Percentiles rank a stretch among this genome's conserved stretches.
Evolutionary conservation across 2,113 vertebrate species (phyloP).

Genomic region (Pseudorhombus dupliciocellatus): DNA sequence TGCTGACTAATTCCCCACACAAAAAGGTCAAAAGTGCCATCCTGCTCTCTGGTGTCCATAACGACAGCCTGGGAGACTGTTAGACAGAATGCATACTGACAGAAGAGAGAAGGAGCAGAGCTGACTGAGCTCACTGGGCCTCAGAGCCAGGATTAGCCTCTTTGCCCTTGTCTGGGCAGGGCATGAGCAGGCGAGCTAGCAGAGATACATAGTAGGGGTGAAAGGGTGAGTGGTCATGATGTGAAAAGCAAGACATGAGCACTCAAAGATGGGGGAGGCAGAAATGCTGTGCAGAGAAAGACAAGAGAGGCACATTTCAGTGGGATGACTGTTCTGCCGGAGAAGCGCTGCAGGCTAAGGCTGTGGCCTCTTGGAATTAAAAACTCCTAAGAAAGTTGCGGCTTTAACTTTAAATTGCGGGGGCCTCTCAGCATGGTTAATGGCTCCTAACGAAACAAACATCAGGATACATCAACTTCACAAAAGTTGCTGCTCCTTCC

Average conservation of each 20-base stretch:
- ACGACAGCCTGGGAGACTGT: slow-evolving; percentile 48
- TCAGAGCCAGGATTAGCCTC: slow-evolving; percentile 72
- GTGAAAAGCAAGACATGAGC: slow-evolving; percentile 32
- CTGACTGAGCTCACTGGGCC: slow-evolving; percentile 62
- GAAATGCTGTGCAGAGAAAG: slow-evolving; percentile 12
- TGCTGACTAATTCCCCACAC: slow-evolving; percentile 55
- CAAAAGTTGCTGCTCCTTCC: not conserved
- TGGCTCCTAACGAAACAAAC: not conserved
- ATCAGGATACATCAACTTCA: not conserved
- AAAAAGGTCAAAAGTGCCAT: slow-evolving; percentile 59
- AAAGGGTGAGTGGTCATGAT: slow-evolving; percentile 50
- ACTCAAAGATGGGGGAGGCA: slow-evolving; percentile 2
- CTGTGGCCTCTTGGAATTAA: not conserved
- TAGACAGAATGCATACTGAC: slow-evolving; percentile 60
- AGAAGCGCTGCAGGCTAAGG: slow-evolving; percentile 14
- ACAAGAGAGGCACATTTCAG: slow-evolving; percentile 13
- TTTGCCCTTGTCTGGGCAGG: slow-evolving; percentile 63
- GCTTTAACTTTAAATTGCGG: not conserved
- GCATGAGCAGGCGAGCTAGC: slow-evolving; percentile 36
- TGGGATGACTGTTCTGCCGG: not conserved
- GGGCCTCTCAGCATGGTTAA: not conserved
- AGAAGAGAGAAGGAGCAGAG: slow-evolving; percentile 51
- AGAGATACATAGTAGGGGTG: slow-evolving; percentile 33
- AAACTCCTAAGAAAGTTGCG: not conserved
- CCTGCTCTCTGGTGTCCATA: slow-evolving; percentile 52